A percentile compares a stretch with the other conserved stretches of the same genome.
Evolutionary conservation across 2,888 invertebrate genomes (phyloP).

Genomic region (Synanthedon tipuliformis): DNA sequence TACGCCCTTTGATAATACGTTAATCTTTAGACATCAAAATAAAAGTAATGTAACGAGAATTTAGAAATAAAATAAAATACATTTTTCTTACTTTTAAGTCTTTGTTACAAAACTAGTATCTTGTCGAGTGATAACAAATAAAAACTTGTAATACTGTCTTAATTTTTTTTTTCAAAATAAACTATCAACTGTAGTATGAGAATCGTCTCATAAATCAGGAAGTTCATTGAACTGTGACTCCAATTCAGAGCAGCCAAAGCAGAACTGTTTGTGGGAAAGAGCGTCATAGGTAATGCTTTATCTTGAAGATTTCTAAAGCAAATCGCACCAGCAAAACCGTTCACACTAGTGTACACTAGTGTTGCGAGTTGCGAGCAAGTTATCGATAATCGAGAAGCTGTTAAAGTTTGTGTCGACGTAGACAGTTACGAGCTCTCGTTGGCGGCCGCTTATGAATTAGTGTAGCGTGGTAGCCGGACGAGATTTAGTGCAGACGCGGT

Average conservation of each 20-base stretch:
- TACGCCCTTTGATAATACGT: too few relatives aligned
- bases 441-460: conserved; percentile 62
- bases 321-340: background rate
- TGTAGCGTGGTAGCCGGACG: conserved; percentile 61
- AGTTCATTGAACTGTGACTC: background rate
- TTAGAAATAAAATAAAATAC: too few relatives aligned
- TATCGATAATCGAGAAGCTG: conserved; percentile 51
- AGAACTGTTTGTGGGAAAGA: background rate
- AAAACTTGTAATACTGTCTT: too few relatives aligned
- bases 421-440: conserved; percentile 50
- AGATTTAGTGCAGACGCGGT: conserved; percentile 62
- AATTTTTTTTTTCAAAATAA: too few relatives aligned
- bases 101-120: too few relatives aligned
- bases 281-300: background rate
- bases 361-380: conserved; percentile 20
- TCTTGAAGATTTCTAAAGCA: background rate
- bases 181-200: too few relatives aligned
- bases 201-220: too few relatives aligned
- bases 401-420: conserved; percentile 46
- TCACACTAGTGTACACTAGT: conserved; percentile 14
- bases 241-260: background rate
- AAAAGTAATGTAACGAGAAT: too few relatives aligned
- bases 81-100: too few relatives aligned
- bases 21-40: too few relatives aligned
- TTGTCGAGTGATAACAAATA: too few relatives aligned